A percentile compares a stretch with the other conserved stretches of the same genome.
Evolutionary conservation across 2,797 vertebrate species (phyloP).

Genomic region (Oceanodroma leucorhoa): DNA sequence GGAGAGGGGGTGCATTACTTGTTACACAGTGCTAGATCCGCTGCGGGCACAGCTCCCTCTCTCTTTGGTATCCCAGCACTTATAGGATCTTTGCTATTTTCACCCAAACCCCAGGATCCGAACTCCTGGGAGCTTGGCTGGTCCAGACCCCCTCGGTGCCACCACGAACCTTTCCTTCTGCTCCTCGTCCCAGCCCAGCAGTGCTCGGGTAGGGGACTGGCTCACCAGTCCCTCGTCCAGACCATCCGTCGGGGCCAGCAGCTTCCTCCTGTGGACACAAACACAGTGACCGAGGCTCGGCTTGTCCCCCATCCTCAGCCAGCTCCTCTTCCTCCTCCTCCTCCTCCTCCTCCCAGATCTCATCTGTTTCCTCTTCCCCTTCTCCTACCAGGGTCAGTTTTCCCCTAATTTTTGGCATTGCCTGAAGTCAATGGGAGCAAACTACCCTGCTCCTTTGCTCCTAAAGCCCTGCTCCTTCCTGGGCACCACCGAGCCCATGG

Average conservation of each 20-base stretch:
- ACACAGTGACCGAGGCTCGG: fast-evolving
- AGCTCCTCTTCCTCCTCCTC: neutral
- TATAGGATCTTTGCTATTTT: neutral
- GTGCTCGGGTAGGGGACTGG: conserved; percentile 63
- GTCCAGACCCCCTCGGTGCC: fast-evolving
- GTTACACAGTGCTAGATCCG: no score
- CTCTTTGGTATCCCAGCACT: neutral
- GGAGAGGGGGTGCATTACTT: neutral
- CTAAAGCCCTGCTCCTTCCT: neutral
- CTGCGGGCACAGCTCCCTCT: fast-evolving
- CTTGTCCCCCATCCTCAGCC: neutral
- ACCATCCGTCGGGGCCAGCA: conserved; percentile 54
- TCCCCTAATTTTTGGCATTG: neutral
- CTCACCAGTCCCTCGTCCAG: conserved; percentile 50
- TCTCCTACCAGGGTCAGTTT: neutral
- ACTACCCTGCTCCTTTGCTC: neutral
- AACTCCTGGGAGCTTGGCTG: fast-evolving
- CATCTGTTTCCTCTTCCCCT: neutral
- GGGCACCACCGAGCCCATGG: neutral
- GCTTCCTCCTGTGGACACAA: conserved; percentile 44
- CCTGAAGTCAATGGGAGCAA: neutral
- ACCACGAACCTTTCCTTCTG: neutral
- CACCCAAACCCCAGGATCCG: fast-evolving
- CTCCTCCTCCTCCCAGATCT: neutral
- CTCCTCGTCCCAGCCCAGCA: conserved; percentile 60